phyloP scores from a whole-genome alignment of 1,140 invertebrate genomes.

The Chelonus insularis region DNA sequence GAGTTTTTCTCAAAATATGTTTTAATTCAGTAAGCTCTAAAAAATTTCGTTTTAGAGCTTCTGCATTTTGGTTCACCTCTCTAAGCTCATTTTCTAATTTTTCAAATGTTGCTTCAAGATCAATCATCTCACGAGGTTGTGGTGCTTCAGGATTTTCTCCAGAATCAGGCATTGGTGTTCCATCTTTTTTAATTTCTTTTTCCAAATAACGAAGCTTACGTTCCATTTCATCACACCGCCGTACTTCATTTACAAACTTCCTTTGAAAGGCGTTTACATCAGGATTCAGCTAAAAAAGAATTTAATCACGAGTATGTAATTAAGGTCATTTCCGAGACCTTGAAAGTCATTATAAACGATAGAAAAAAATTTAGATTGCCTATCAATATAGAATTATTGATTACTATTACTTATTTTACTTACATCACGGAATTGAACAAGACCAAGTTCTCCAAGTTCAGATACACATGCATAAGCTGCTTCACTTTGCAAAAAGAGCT shows the following conservation, averaged over 20 bases:
- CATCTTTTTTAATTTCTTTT: conserved; percentile 97
- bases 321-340: not conserved
- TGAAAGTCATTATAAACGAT: too few species aligned
- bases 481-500: conserved; percentile 89
- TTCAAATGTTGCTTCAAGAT: conserved; percentile 96
- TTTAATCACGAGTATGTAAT: not conserved
- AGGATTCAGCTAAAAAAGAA: conserved; percentile 75
- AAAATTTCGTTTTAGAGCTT: conserved; percentile 94
- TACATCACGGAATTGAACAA: conserved; percentile 92
- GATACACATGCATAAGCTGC: conserved; percentile 92
- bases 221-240: conserved; percentile 95
- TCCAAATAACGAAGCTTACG: conserved; percentile 93
- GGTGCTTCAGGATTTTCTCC: conserved; percentile 98
- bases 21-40: conserved; percentile 95
- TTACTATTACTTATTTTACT: too few species aligned
- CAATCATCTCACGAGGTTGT: conserved; percentile 98
- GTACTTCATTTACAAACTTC: conserved; percentile 93
- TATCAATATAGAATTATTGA: too few species aligned
- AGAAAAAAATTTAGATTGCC: too few species aligned
- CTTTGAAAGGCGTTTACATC: conserved; percentile 95
- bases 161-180: conserved; percentile 94
- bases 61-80: conserved; percentile 98
- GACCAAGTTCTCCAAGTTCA: conserved; percentile 88
- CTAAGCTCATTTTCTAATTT: conserved; percentile 93
- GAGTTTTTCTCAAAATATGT: conserved; percentile 94